A percentile compares a stretch with the other conserved stretches of the same genome.
Conservation (phyloP, 1,140 invertebrate species). For the Gryon sp. region DNA sequence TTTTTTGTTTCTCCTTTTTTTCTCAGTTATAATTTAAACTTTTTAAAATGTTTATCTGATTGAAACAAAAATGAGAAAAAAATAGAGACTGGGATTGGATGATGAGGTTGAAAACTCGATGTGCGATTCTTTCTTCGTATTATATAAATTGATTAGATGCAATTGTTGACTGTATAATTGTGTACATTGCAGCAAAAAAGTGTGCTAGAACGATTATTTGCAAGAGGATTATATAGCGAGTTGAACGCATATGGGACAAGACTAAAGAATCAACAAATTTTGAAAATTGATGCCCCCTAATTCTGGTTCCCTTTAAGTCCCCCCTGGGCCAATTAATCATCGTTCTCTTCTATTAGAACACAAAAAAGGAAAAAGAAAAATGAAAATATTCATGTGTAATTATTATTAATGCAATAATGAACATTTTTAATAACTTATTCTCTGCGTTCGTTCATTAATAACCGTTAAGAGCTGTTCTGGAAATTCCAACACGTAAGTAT, state of each 20-base stretch:
- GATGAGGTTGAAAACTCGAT: slow-evolving; percentile 9
- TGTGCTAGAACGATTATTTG: slow-evolving; percentile 19
- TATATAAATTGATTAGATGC: slow-evolving; percentile 30
- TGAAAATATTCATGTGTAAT: slow-evolving; percentile 76
- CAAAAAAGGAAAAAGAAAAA: too few species aligned
- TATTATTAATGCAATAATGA: slow-evolving; percentile 76
- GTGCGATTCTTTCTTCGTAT: slow-evolving; percentile 16
- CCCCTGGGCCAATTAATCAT: slow-evolving; percentile 62
- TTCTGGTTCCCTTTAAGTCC: too few species aligned
- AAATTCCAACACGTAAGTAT: too few species aligned
- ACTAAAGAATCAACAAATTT: slow-evolving; percentile 32
- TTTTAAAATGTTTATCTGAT: too few species aligned
- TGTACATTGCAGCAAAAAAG: slow-evolving; percentile 35
- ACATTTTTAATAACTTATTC: slow-evolving; percentile 78
- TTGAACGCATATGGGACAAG: background rate
- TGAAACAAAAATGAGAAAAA: background rate
- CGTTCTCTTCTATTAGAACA: slow-evolving; percentile 66
- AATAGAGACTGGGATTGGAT: slow-evolving; percentile 14
- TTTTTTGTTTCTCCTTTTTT: background rate
- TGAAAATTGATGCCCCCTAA: too few species aligned
- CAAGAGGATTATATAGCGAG: slow-evolving; percentile 2
- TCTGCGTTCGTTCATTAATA: slow-evolving; percentile 78
- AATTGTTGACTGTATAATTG: slow-evolving; percentile 38
- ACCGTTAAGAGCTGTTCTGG: background rate
- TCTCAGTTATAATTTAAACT: too few species aligned